A percentile compares a stretch with the other conserved stretches of the same genome.
Conservation (phyloP, 2,888 invertebrate genomes). For the Phorcus lineatus region DNA sequence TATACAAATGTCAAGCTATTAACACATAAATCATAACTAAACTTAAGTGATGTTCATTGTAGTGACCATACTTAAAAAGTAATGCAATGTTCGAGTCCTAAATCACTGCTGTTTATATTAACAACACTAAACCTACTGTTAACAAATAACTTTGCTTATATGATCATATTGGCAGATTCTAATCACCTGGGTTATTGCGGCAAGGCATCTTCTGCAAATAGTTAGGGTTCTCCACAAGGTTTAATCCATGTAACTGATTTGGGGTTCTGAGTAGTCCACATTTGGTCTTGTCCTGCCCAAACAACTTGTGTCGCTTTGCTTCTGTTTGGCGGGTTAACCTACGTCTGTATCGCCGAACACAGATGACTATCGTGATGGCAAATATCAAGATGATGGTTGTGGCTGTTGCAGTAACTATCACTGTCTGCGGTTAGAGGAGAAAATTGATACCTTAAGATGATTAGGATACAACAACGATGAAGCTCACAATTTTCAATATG, state of each 20-base stretch:
- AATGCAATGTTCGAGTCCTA: too few species aligned
- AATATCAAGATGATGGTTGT: constrained; percentile 29
- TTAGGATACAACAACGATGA: too few species aligned
- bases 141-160: too few species aligned
- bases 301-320: constrained; percentile 28
- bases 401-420: constrained; percentile 34
- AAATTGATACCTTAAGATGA: background rate
- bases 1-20: too few species aligned
- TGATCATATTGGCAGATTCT: too few species aligned
- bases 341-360: constrained; percentile 31
- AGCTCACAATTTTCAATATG: too few species aligned
- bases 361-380: constrained; percentile 27
- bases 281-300: constrained; percentile 30
- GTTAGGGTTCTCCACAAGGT: constrained; percentile 57
- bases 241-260: constrained; percentile 51
- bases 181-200: background rate
- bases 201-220: constrained; percentile 33
- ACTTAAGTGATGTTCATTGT: too few species aligned
- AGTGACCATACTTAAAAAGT: too few species aligned
- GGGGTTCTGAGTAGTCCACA: constrained; percentile 36
- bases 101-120: too few species aligned
- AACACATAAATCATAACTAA: too few species aligned
- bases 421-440: constrained; percentile 32
- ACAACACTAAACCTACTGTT: too few species aligned
- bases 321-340: constrained; percentile 31